These are phyloP conservation scores for Agrilus planipennis DNA, from an alignment of 1,140 invertebrate genomes.

Conservation along the genomic window DNA sequence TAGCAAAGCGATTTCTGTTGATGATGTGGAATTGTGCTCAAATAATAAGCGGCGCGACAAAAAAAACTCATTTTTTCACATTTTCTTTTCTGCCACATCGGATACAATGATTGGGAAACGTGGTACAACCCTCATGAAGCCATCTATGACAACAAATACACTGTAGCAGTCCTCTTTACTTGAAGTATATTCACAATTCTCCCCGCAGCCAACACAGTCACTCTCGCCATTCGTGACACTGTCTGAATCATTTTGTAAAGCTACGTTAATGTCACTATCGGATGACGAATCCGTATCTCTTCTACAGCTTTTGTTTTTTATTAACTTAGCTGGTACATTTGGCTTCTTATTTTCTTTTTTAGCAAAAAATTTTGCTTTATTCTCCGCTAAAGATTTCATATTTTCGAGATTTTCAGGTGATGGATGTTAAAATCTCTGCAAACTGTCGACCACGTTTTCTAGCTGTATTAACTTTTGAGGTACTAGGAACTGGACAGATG, in stretches of 20 bases:
- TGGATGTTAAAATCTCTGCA: background rate
- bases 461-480: background rate
- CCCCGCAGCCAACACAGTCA: constrained; percentile 6
- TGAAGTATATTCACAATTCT: constrained; percentile 4
- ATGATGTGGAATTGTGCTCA: no score
- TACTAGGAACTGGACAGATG: constrained; percentile 3
- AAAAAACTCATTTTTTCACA: no score
- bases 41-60: no score
- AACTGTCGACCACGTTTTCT: constrained; percentile 3
- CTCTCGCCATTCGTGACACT: background rate
- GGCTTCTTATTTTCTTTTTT: constrained; percentile 1
- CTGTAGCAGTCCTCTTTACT: constrained; percentile 6
- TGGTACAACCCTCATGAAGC: constrained; percentile 9
- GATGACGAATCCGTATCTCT: background rate
- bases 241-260: background rate
- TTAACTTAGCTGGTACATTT: background rate
- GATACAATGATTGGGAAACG: background rate
- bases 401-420: background rate
- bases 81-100: constrained; percentile 3
- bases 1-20: no score
- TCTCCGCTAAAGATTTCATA: background rate
- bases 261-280: background rate
- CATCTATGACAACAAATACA: constrained; percentile 5
- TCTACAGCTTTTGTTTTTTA: background rate
- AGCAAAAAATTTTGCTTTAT: background rate